Evolutionary conservation across 1,140 invertebrate genomes (phyloP).

Genomic region (Orchestia grillus): DNA sequence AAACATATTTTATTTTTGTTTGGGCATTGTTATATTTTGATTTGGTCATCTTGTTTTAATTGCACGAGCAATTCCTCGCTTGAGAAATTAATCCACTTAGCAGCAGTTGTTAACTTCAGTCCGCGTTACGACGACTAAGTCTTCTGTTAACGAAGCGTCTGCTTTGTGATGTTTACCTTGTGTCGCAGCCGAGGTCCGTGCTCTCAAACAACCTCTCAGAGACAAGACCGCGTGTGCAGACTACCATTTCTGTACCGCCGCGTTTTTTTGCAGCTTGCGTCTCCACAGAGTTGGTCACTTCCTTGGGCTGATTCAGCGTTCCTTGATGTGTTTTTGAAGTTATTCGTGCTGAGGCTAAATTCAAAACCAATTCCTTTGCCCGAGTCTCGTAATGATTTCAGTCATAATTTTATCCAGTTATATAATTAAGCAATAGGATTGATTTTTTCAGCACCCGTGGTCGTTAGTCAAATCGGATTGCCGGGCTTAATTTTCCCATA

Average conservation of each 20-base stretch:
- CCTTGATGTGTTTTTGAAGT: neutral
- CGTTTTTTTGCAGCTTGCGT: neutral
- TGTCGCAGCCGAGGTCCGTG: neutral
- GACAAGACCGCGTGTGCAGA: neutral
- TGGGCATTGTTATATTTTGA: neutral
- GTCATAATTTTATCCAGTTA: no score
- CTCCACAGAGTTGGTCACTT: neutral
- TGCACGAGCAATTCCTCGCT: neutral
- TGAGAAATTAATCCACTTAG: neutral
- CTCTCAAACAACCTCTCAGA: neutral
- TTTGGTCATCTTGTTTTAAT: neutral
- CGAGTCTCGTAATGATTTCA: neutral
- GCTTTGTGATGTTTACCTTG: neutral
- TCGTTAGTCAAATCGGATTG: neutral
- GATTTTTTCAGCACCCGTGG: neutral
- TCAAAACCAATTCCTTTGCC: neutral
- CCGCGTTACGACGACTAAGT: neutral
- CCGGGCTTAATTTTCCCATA: neutral
- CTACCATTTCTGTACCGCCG: neutral
- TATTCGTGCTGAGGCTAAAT: neutral
- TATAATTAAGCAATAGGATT: no score
- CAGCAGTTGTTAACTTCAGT: neutral
- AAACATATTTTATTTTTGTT: neutral
- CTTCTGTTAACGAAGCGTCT: neutral
- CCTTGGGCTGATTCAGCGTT: neutral